A percentile compares a stretch with the other conserved stretches of the same genome.
Conservation (phyloP, 2,888 invertebrate species). For the Agelastica alni region DNA sequence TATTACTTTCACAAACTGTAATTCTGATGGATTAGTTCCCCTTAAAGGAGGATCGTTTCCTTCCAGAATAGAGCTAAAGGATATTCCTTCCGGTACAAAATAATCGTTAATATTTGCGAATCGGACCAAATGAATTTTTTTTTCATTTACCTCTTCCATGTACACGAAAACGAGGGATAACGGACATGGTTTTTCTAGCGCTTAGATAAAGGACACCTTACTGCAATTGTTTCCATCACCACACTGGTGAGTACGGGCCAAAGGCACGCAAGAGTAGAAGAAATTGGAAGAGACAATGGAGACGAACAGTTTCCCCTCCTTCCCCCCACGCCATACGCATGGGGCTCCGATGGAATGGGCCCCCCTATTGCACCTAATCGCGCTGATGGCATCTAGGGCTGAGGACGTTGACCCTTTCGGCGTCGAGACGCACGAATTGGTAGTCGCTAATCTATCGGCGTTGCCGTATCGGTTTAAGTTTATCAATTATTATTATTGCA, state of each 20-base stretch:
- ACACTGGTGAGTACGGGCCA: background rate
- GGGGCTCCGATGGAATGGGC: conserved; percentile 9
- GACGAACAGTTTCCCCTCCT: conserved; percentile 1
- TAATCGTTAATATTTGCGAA: too few relatives aligned
- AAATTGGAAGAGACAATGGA: conserved; percentile 4
- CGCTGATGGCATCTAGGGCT: conserved; percentile 19
- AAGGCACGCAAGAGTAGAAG: background rate
- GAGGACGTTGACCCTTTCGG: conserved; percentile 20
- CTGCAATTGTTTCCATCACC: conserved; percentile 3
- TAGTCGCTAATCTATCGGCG: conserved; percentile 1
- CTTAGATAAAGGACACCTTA: conserved; percentile 1
- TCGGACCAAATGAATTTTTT: too few relatives aligned
- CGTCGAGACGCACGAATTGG: conserved; percentile 19
- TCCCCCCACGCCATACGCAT: conserved; percentile 7
- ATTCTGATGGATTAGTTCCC: too few relatives aligned
- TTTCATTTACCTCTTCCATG: too few relatives aligned
- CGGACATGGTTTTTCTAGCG: too few relatives aligned
- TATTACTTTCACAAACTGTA: too few relatives aligned
- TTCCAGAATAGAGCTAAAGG: too few relatives aligned
- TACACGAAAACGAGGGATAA: too few relatives aligned
- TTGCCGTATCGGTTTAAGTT: background rate
- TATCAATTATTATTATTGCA: background rate
- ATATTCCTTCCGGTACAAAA: too few relatives aligned
- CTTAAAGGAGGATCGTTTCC: too few relatives aligned
- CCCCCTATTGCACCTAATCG: conserved; percentile 15